Evolutionary conservation across 1,140 invertebrate genomes (phyloP), one percentile per base, ranked within the genome.

Genomic region (Sycobia sp.): DNA sequence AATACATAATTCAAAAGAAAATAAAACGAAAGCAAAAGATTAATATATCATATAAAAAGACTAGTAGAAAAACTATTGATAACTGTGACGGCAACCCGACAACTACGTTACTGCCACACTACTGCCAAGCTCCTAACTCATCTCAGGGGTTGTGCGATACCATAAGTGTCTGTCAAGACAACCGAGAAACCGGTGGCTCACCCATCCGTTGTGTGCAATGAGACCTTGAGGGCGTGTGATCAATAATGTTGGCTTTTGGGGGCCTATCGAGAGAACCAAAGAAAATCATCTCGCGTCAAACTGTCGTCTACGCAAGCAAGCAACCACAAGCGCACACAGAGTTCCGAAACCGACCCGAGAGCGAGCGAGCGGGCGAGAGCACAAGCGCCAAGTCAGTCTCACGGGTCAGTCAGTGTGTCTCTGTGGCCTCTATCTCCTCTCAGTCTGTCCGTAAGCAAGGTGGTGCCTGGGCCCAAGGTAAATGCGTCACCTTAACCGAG

Each of bases 401-500:
- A 62, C 58, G 38, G 41, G 53, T 63, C 61, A 54, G 51, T 56
- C 44, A 50, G 38, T 41, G 47, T 58, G 39, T 38, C 62, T 65
- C 55, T 59, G 47, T 65, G 54, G 73, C 79, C 76, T 77, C 78
- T 79, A 76, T 76, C 78, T 78, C 78, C 78, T 80, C 79, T 81
- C 77, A 79, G 78, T 80, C 77, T 80, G 77, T 80, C 76, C 76
- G 79, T 81, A 79, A 82, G 73, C 79, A 82, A 82, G 80, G 80
- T 82, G 80, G 79, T 82, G 79, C 78, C 77, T 81, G 77, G 80
- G 80, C 79, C 79, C 76, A 82, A 82, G 80, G 80, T 82, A 82
- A 82, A 78, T 82, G 78, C 78, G 79, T 81, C 80, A 82, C 80
- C 80, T 82, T 82, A 82, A 82, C 72, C 76, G 79, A 82, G 79